Evolutionary conservation across 2,113 vertebrate species (phyloP).

Genomic region (Benitochromis conjunctus): DNA sequence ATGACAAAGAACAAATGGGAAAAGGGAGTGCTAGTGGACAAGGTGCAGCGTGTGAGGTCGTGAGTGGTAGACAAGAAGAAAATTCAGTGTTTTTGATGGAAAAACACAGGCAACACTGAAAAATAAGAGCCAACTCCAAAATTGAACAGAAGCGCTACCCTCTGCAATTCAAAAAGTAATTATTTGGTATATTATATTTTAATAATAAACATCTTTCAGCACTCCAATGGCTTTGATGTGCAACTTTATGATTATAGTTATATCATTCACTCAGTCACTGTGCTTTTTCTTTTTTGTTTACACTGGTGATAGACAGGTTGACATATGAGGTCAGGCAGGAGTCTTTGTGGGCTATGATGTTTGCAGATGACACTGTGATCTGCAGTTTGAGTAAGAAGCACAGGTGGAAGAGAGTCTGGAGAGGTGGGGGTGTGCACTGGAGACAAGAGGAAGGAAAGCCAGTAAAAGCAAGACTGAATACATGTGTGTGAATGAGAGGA

Average conservation of each 20-base stretch:
- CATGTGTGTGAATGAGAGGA: not conserved
- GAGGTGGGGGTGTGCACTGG: rapidly evolving
- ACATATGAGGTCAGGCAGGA: not conserved
- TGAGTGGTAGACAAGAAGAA: not conserved
- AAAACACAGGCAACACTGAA: not conserved
- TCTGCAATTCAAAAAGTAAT: not conserved
- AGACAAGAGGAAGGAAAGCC: not conserved
- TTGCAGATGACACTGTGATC: not conserved
- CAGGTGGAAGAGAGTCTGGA: not conserved
- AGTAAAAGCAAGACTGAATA: not conserved
- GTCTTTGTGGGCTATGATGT: not conserved
- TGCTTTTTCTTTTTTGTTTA: not conserved
- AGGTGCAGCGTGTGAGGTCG: not conserved
- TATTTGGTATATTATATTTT: not conserved
- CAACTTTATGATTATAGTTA: not conserved
- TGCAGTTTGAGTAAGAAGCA: not conserved
- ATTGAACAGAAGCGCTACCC: not conserved
- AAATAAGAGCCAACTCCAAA: not conserved
- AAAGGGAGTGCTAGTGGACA: not conserved
- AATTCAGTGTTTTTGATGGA: not conserved
- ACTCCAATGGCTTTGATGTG: not conserved
- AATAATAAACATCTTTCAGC: not conserved
- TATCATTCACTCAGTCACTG: not conserved
- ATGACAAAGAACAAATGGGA: not conserved
- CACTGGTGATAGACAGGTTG: not conserved